These are phyloP conservation scores for Paralvinella palmiformis DNA, from an alignment of 1,140 invertebrate genomes.

Conservation along the genomic window DNA sequence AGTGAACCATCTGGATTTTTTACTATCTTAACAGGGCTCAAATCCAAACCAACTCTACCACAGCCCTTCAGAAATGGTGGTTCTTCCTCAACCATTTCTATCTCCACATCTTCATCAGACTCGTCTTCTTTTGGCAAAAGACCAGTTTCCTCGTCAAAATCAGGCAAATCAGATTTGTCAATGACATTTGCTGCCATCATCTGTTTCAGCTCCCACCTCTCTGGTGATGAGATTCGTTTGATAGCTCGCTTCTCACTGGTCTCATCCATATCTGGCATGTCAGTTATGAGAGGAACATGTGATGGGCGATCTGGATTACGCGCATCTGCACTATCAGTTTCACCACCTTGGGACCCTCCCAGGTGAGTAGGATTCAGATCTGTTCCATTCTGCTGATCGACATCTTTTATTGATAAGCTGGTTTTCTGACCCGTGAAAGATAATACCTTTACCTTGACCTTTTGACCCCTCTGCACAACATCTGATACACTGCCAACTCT, in stretches of 20 bases:
- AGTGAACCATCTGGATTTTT: slow-evolving; percentile 97
- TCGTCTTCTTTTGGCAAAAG: slow-evolving; percentile 50
- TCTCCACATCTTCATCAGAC: slow-evolving; percentile 93
- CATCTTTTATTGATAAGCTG: slow-evolving; percentile 96
- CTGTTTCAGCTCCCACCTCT: slow-evolving; percentile 67
- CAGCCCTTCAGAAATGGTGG: slow-evolving; percentile 82
- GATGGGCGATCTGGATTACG: slow-evolving; percentile 50
- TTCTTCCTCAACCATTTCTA: slow-evolving; percentile 97
- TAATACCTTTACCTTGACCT: slow-evolving; percentile 73
- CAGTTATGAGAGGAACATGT: slow-evolving; percentile 37
- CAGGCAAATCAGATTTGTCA: slow-evolving; percentile 50
- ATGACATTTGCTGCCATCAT: slow-evolving; percentile 75
- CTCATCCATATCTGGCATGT: slow-evolving; percentile 36
- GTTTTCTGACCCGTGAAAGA: slow-evolving; percentile 79
- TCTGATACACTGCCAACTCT: slow-evolving; percentile 90
- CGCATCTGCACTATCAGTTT: slow-evolving; percentile 26
- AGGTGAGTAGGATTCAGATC: slow-evolving; percentile 77
- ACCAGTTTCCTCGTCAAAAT: slow-evolving; percentile 55
- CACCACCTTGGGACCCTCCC: slow-evolving; percentile 21
- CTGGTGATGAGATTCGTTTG: slow-evolving; percentile 88
- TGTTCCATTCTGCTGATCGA: slow-evolving; percentile 87
- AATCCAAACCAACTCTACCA: slow-evolving; percentile 61
- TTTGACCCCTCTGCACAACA: slow-evolving; percentile 81
- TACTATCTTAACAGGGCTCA: slow-evolving; percentile 93
- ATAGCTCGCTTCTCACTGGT: slow-evolving; percentile 74